Conservation (phyloP, 1,140 invertebrate genomes). For the Pseudomyrmex concolor region DNA sequence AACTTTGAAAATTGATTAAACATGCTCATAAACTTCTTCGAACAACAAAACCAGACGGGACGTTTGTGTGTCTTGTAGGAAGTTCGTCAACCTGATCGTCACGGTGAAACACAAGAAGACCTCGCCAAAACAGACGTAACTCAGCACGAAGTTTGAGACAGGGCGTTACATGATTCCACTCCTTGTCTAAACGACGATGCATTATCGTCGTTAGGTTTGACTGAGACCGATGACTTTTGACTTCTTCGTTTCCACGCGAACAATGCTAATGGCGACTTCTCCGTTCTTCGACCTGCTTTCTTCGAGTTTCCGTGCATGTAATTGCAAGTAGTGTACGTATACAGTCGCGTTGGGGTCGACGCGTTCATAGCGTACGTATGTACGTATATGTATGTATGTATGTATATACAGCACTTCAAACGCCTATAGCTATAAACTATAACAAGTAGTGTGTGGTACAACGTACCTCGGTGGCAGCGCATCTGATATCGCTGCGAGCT, state of each 20-base stretch:
- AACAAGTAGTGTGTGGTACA: not conserved
- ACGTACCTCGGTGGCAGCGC: not conserved
- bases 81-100: no score
- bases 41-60: no score
- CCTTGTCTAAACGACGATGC: not conserved
- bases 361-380: not conserved
- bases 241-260: constrained; percentile 3
- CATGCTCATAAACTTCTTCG: no score
- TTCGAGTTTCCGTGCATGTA: constrained; percentile 42
- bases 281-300: constrained; percentile 50
- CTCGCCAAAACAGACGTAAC: no score
- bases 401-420: constrained; percentile 8
- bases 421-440: constrained; percentile 22
- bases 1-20: no score
- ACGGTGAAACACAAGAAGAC: no score
- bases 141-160: no score
- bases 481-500: constrained; percentile 19
- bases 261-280: constrained; percentile 35
- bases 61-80: no score
- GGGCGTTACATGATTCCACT: no score
- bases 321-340: constrained; percentile 9
- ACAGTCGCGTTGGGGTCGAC: not conserved
- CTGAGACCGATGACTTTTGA: constrained; percentile 22
- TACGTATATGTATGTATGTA: not conserved
- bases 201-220: constrained; percentile 11